phyloP scores from a whole-genome alignment of 2,113 vertebrate species.

The Rafetus swinhoei region DNA sequence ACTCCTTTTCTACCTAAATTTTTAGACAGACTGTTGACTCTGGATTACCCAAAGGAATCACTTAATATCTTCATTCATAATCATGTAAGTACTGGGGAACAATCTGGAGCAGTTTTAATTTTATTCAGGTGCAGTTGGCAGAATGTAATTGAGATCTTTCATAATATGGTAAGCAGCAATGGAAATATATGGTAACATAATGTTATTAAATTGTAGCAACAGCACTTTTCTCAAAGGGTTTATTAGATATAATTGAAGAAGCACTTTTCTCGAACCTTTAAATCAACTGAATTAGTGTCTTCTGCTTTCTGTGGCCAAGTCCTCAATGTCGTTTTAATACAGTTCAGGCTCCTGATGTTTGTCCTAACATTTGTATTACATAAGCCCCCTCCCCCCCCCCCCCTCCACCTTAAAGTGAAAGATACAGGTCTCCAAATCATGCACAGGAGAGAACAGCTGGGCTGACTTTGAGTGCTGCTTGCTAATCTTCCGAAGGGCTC shows the following conservation, averaged over 20 bases:
- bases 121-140: neutral
- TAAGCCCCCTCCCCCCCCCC: too few relatives aligned
- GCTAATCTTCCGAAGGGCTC: neutral
- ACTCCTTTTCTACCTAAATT: slow-evolving; percentile 97
- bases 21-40: slow-evolving; percentile 85
- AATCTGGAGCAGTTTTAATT: neutral
- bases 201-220: neutral
- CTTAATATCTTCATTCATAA: slow-evolving; percentile 95
- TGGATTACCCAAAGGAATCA: slow-evolving; percentile 93
- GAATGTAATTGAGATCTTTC: neutral
- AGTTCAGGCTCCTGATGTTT: neutral
- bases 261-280: neutral
- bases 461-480: neutral
- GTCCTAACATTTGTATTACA: neutral
- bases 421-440: neutral
- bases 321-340: neutral
- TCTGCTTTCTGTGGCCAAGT: neutral
- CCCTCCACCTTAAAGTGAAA: neutral
- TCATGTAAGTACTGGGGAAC: slow-evolving; percentile 84
- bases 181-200: neutral
- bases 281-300: neutral
- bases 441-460: neutral
- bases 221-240: neutral
- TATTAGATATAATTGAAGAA: neutral
- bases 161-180: neutral